Evolutionary conservation across 2,888 invertebrate genomes (phyloP).

Genomic region (Apamea anceps): DNA sequence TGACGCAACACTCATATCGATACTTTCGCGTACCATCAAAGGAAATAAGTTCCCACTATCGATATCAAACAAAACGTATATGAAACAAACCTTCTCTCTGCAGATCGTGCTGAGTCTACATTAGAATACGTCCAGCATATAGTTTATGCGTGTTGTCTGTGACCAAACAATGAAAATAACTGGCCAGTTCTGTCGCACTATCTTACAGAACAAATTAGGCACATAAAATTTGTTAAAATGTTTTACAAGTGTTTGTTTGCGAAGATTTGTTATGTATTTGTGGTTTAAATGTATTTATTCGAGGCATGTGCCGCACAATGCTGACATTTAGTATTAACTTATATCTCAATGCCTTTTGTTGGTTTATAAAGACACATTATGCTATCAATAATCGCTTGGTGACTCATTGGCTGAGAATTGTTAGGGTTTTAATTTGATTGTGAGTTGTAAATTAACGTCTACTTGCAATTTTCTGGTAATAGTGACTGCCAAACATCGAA

Average conservation of each 20-base stretch:
- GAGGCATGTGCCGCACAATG: background rate
- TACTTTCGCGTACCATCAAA: background rate
- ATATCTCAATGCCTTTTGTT: background rate
- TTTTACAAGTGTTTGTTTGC: slow-evolving; percentile 43
- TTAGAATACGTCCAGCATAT: slow-evolving; percentile 61
- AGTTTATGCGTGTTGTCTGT: slow-evolving; percentile 61
- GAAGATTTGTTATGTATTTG: slow-evolving; percentile 47
- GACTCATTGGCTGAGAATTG: background rate
- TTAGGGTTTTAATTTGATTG: background rate
- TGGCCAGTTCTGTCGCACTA: slow-evolving; percentile 44
- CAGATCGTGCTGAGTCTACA: slow-evolving; percentile 60
- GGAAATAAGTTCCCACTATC: background rate
- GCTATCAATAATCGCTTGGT: background rate
- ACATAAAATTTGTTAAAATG: slow-evolving; percentile 60
- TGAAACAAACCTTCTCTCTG: slow-evolving; percentile 15
- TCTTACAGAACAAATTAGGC: slow-evolving; percentile 51
- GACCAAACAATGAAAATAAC: slow-evolving; percentile 62
- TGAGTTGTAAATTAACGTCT: too few relatives aligned
- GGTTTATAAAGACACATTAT: background rate
- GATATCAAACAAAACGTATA: slow-evolving; percentile 24
- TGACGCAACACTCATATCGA: slow-evolving; percentile 29
- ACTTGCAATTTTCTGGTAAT: background rate
- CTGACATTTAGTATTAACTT: slow-evolving; percentile 32
- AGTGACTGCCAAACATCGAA: background rate
- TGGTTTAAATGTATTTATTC: slow-evolving; percentile 52